Evolutionary conservation across 1,140 invertebrate genomes (phyloP).

Genomic region (Psilanteris sp.): DNA sequence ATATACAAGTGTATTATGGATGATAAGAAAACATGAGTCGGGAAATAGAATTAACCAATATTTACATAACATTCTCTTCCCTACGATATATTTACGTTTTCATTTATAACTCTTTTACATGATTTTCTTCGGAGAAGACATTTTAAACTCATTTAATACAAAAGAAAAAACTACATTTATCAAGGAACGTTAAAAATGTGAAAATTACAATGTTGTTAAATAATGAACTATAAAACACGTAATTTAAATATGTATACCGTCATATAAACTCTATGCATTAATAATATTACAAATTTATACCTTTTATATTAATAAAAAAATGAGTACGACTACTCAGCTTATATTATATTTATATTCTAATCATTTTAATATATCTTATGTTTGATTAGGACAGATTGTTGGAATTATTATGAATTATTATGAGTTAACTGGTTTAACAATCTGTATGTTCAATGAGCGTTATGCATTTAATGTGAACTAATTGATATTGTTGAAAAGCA

Average conservation of each 20-base stretch:
- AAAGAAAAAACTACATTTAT: conserved; percentile 42
- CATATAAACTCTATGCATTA: conserved; percentile 65
- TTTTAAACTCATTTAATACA: conserved; percentile 45
- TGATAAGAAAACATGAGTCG: conserved; percentile 38
- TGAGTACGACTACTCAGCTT: conserved; percentile 59
- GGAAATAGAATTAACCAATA: conserved; percentile 70
- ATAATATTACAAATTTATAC: conserved; percentile 68
- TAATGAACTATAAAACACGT: conserved; percentile 70
- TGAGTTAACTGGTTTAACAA: conserved; percentile 54
- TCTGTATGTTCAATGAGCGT: too few relatives aligned
- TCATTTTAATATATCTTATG: conserved; percentile 57
- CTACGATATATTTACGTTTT: conserved; percentile 39
- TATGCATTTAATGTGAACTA: too few relatives aligned
- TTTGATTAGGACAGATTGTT: conserved; percentile 31
- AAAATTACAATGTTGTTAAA: conserved; percentile 62
- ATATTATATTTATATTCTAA: conserved; percentile 52
- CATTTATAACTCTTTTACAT: conserved; percentile 16
- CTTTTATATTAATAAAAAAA: conserved; percentile 65
- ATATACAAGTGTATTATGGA: conserved; percentile 50
- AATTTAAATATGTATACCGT: conserved; percentile 63
- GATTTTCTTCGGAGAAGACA: conserved; percentile 23
- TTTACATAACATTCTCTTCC: conserved; percentile 70
- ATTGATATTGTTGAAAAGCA: too few relatives aligned
- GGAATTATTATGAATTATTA: conserved; percentile 56
- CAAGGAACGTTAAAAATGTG: conserved; percentile 54